Conservation (phyloP, 2,797 vertebrate species). For the Sibirionetta formosa region DNA sequence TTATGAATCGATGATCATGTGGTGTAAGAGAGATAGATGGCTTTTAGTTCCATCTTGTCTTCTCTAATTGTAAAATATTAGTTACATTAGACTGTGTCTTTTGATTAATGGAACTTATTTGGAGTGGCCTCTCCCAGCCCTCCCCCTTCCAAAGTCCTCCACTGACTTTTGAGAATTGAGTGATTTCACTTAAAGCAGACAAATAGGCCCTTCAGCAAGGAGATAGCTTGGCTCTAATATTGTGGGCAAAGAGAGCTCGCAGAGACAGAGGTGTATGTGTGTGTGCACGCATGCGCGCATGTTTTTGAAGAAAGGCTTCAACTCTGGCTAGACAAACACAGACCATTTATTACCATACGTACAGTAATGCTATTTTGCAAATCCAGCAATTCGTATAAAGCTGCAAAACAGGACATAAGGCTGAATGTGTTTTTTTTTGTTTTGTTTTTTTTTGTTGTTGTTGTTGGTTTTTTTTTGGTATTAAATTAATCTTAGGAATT, state of each 20-base stretch:
- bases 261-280: conserved; percentile 27
- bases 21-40: conserved; percentile 99
- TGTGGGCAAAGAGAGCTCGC: conserved; percentile 74
- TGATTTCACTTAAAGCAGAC: conserved; percentile 97
- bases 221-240: conserved; percentile 83
- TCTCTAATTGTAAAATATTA: conserved; percentile 99
- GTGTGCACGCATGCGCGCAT: background rate
- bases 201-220: conserved; percentile 91
- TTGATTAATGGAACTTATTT: conserved; percentile 99
- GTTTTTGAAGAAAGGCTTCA: conserved; percentile 59
- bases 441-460: background rate
- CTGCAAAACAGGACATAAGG: conserved; percentile 79
- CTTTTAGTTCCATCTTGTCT: conserved; percentile 98
- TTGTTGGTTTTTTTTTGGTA: conserved; percentile 32
- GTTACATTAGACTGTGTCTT: conserved; percentile 99
- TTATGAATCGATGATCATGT: conserved; percentile 99
- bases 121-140: conserved; percentile 93
- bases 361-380: conserved; percentile 70
- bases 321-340: conserved; percentile 47
- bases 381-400: conserved; percentile 77
- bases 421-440: conserved; percentile 70
- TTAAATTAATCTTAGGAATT: conserved; percentile 82
- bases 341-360: conserved; percentile 39
- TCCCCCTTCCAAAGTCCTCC: conserved; percentile 91
- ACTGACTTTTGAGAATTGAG: conserved; percentile 98